A percentile compares a stretch with the other conserved stretches of the same genome.
Evolutionary conservation across 1,140 invertebrate genomes (phyloP).

Genomic region (Trichonephila clavata): DNA sequence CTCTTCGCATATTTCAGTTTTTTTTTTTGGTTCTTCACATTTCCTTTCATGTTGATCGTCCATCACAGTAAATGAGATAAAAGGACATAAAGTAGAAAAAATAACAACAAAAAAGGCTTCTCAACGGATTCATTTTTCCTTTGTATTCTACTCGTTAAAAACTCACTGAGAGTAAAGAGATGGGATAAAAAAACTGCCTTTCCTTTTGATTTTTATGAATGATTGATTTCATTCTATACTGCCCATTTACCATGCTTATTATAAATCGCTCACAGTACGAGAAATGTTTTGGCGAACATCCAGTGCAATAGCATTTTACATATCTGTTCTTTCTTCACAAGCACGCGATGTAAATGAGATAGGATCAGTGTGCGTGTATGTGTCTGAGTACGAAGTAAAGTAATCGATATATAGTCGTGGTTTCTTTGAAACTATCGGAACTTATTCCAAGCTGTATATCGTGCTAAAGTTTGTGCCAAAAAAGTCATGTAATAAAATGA

Average conservation of each 20-base stretch:
- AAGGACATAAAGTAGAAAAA: neutral
- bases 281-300: neutral
- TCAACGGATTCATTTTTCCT: neutral
- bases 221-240: slow-evolving; percentile 15
- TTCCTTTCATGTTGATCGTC: slow-evolving; percentile 23
- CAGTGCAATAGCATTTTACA: slow-evolving; percentile 24
- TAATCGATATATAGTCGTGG: neutral
- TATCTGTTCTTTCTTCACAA: neutral
- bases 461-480: neutral
- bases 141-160: slow-evolving; percentile 22
- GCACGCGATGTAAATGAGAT: neutral
- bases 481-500: neutral
- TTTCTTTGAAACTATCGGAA: neutral
- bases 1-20: neutral
- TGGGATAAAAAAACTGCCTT: neutral
- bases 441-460: neutral
- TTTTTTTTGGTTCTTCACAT: neutral
- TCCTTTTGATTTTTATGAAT: neutral
- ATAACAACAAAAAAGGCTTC: neutral
- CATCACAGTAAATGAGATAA: slow-evolving; percentile 45
- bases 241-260: neutral
- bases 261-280: neutral
- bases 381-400: neutral
- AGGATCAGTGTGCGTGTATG: neutral
- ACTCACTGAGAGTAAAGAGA: neutral